Percentiles rank a stretch among this genome's conserved stretches.
phyloP scores from a whole-genome alignment of 2,113 vertebrate species.

The Macquaria australasica region DNA sequence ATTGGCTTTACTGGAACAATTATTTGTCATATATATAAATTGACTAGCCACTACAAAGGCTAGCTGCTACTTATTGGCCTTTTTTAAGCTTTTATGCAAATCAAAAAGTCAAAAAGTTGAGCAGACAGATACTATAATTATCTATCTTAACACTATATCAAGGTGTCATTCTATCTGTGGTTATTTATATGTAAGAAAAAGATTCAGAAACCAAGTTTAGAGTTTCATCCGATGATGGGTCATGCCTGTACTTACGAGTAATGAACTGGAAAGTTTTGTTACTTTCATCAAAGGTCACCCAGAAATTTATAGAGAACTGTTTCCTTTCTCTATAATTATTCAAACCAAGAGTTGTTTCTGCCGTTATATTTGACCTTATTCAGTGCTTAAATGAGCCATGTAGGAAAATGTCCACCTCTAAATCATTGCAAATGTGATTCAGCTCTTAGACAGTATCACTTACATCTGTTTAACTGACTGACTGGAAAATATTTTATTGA shows the following conservation, averaged over 20 bases:
- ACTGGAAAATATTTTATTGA: neutral
- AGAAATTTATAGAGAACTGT: slow-evolving; percentile 3
- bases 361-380: slow-evolving; percentile 14
- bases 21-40: too few species aligned
- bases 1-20: too few species aligned
- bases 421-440: neutral
- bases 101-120: neutral
- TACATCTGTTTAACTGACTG: neutral
- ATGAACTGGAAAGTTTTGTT: slow-evolving; percentile 1
- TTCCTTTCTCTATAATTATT: slow-evolving; percentile 12
- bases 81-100: neutral
- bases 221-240: slow-evolving; percentile 2
- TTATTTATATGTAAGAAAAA: neutral
- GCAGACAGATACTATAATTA: neutral
- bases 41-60: slow-evolving; percentile 2
- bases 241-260: neutral
- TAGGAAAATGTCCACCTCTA: neutral
- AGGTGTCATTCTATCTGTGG: neutral
- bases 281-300: slow-evolving; percentile 19
- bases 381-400: neutral
- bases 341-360: slow-evolving; percentile 1
- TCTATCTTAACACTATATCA: neutral
- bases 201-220: neutral
- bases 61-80: neutral
- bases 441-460: neutral